Evolutionary conservation across 1,140 invertebrate species (phyloP).

Genomic region (Pemphigus obesinymphae): DNA sequence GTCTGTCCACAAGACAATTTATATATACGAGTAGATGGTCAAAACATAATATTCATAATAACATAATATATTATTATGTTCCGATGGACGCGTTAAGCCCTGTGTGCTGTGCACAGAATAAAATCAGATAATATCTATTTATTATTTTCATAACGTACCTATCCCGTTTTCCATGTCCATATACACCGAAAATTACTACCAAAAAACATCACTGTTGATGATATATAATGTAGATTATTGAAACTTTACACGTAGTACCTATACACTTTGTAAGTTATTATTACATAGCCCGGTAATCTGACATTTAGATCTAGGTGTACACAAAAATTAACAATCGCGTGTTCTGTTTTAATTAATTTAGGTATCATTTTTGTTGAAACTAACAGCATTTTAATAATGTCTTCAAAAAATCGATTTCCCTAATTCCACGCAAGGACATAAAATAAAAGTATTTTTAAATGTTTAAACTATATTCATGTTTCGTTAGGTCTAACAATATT

Average conservation of each 20-base stretch:
- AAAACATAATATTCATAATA: too few species aligned
- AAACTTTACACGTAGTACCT: conserved; percentile 24
- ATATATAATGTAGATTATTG: neutral
- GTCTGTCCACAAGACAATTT: too few species aligned
- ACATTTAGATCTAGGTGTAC: neutral
- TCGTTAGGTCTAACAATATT: too few species aligned
- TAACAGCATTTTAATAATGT: neutral
- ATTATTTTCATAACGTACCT: neutral
- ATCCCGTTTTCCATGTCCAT: neutral
- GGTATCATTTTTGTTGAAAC: neutral
- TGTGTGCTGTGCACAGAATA: neutral
- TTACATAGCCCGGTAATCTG: neutral
- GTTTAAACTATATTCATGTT: neutral
- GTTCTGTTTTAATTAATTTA: conserved; percentile 27
- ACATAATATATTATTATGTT: too few species aligned
- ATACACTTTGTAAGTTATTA: neutral
- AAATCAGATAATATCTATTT: conserved; percentile 3
- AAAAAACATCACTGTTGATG: neutral
- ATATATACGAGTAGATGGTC: too few species aligned
- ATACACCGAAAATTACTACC: neutral
- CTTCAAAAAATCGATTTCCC: neutral
- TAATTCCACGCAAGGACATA: neutral
- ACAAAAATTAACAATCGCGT: conserved; percentile 22
- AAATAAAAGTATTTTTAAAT: neutral
- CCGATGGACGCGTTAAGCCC: neutral